phyloP scores from a whole-genome alignment of 1,140 invertebrate species.

The Nylanderia fulva region DNA sequence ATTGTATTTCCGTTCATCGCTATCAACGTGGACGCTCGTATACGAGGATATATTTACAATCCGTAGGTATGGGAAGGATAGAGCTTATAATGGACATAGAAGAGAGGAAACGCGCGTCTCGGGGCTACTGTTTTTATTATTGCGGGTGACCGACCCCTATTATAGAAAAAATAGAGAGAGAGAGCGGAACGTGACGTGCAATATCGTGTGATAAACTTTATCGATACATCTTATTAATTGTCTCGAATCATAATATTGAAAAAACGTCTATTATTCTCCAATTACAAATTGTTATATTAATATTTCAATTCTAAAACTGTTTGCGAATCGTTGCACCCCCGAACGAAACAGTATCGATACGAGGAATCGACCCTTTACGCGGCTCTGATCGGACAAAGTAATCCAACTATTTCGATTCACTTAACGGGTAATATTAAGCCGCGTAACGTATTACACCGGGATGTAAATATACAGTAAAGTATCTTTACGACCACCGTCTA shows the following conservation, averaged over 20 bases:
- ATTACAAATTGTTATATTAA: too few species aligned
- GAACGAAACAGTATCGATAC: not conserved
- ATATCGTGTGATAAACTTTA: not conserved
- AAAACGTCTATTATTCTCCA: too few species aligned
- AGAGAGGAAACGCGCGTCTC: slow-evolving; percentile 41
- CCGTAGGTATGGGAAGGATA: slow-evolving; percentile 20
- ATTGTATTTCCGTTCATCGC: slow-evolving; percentile 76
- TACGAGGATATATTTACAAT: slow-evolving; percentile 71
- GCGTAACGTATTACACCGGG: slow-evolving; percentile 77
- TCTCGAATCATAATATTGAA: not conserved
- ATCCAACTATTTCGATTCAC: slow-evolving; percentile 76
- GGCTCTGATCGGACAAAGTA: slow-evolving; percentile 28
- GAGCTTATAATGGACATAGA: slow-evolving; percentile 22
- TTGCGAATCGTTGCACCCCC: not conserved
- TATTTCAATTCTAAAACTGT: not conserved
- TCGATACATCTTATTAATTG: not conserved
- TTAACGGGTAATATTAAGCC: slow-evolving; percentile 75
- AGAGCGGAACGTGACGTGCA: not conserved
- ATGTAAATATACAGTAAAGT: slow-evolving; percentile 81
- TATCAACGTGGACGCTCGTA: slow-evolving; percentile 63
- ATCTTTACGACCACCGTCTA: slow-evolving; percentile 79
- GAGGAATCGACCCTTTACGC: slow-evolving; percentile 8
- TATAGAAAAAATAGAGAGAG: not conserved
- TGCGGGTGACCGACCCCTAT: slow-evolving; percentile 12
- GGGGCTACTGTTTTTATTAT: slow-evolving; percentile 35